Evolutionary conservation across 2,797 vertebrate species (phyloP), one percentile per base, ranked within the genome.

Genomic region (Gadopsis marmoratus): DNA sequence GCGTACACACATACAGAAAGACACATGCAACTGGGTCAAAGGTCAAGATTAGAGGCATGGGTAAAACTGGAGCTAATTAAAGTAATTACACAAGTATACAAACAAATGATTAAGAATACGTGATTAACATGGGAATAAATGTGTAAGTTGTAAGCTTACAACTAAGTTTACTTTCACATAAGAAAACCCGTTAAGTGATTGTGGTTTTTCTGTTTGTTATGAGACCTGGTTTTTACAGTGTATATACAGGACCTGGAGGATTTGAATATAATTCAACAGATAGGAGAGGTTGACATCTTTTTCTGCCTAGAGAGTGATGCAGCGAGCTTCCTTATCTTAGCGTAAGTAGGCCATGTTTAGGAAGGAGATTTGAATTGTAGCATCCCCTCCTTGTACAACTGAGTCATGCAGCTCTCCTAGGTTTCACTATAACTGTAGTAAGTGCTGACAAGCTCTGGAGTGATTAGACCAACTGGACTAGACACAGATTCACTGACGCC

Each of bases 171-270:
- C 26, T 26, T 26, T 26, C 26, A 26, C 26, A 26, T 26, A 26
- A 26, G 72, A 37, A 77, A 84, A 78, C 9, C 53, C 74, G 83
- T 76, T 66, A 74, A 62, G 71, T 78, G 67, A 83, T 73, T 67
- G 50, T 43, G 59, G 54, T 29, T 14, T 39, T 39, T 71, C n/a
- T 78, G 60, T 78, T 76, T 70, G 39, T 74, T 47, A 35, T 35
- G 47, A 62, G 74, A 76, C 45, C n/a, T 73, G 31, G 33, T 62
- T 78, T 68, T 61, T 61, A 67, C 53, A 33, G 26, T 47, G 12
- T 12, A 47, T 13, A 62, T 54, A 29, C 60, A 58, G 39, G 54
- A 47, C 41, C 14, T 53, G 35, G 53, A 53, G 53, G 37, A 78
- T 86, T 68, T 83, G 53, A 87, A 74, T 79, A 58, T 47, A 61